Conservation (phyloP, 2,113 vertebrate genomes). For the Pseudolaguvia tuberculata region DNA sequence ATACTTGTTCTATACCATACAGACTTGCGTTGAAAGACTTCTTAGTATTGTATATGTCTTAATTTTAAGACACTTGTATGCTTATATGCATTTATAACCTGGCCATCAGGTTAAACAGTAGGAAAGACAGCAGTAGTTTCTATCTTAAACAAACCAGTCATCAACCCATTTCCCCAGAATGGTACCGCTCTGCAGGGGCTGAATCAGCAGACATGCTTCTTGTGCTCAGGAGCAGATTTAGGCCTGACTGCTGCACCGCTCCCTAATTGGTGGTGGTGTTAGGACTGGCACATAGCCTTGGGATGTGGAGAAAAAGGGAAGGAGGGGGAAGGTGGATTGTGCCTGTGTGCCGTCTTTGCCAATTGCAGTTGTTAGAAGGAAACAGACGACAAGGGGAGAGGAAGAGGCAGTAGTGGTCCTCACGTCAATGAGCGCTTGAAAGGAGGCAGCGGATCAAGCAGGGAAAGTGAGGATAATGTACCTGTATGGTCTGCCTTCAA, state of each 20-base stretch:
- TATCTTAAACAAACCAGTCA: slow-evolving; percentile 20
- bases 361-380: slow-evolving; percentile 75
- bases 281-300: slow-evolving; percentile 71
- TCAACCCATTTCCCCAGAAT: slow-evolving; percentile 17
- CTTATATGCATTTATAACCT: not conserved
- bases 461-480: slow-evolving; percentile 25
- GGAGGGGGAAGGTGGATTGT: slow-evolving; percentile 55
- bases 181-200: slow-evolving; percentile 45
- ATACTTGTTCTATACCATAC: not conserved
- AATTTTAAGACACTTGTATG: not conserved
- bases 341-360: slow-evolving; percentile 65
- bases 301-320: slow-evolving; percentile 60
- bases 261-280: slow-evolving; percentile 79
- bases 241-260: slow-evolving; percentile 62
- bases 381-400: slow-evolving; percentile 56
- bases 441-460: slow-evolving; percentile 31
- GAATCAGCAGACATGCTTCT: slow-evolving; percentile 76
- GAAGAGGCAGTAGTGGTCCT: slow-evolving; percentile 26
- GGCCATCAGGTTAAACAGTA: slow-evolving; percentile 5
- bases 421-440: slow-evolving; percentile 23
- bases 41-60: not conserved
- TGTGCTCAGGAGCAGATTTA: slow-evolving; percentile 80
- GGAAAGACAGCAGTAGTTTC: slow-evolving; percentile 20
- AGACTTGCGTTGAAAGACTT: too few species aligned
- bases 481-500: not conserved